Conservation (phyloP, 1,140 invertebrate species). For the Ceratosolen solmsi region DNA sequence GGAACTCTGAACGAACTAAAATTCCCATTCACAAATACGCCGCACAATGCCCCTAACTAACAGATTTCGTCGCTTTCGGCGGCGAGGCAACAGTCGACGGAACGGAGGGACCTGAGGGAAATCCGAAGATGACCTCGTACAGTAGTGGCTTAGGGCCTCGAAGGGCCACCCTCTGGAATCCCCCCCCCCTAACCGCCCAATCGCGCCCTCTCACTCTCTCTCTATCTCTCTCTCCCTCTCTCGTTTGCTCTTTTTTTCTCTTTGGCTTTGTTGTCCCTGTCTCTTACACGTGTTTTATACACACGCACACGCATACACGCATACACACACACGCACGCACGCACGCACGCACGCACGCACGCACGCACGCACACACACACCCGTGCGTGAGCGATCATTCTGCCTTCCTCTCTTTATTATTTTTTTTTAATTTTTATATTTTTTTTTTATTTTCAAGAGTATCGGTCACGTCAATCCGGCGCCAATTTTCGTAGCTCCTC, state of each 20-base stretch:
- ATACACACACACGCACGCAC: constrained; percentile 3
- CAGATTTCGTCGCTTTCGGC: constrained; percentile 58
- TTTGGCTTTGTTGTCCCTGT: constrained; percentile 8
- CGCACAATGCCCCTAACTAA: constrained; percentile 65
- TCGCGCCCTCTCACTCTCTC: constrained; percentile 4
- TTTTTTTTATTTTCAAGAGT: background rate
- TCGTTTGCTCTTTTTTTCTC: constrained; percentile 7
- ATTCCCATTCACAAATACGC: constrained; percentile 63
- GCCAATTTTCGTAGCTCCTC: constrained; percentile 61
- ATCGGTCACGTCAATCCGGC: constrained; percentile 63
- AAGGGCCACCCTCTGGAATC: constrained; percentile 28
- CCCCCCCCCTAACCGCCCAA: background rate
- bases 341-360: background rate
- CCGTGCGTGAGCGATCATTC: constrained; percentile 21
- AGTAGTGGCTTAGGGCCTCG: constrained; percentile 9
- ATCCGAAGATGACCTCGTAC: constrained; percentile 53
- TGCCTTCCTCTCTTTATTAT: constrained; percentile 28
- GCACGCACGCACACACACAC: constrained; percentile 7
- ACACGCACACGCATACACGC: constrained; percentile 6
- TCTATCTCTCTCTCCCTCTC: background rate
- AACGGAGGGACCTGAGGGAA: constrained; percentile 51
- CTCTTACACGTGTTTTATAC: constrained; percentile 23
- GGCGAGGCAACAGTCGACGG: constrained; percentile 13
- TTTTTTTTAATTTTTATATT: background rate
- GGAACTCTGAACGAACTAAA: constrained; percentile 56